These are phyloP conservation scores for Hydrotaea diabolus DNA, from an alignment of 2,888 invertebrate genomes.

Conservation along the genomic window DNA sequence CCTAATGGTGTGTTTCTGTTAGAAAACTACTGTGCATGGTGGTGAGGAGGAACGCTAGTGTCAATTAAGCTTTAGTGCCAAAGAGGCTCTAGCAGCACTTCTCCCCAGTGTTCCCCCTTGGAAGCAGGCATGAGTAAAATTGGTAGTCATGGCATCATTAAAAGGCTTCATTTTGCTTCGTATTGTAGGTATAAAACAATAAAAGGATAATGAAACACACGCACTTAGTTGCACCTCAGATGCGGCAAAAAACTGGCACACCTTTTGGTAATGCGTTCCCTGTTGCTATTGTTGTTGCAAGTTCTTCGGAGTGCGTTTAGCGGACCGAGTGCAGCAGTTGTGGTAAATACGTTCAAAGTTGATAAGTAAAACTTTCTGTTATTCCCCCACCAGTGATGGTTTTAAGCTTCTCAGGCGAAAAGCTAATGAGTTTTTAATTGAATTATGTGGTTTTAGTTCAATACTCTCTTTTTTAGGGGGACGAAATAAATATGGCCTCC, in stretches of 20 bases:
- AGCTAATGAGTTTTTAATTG: slow-evolving; percentile 27
- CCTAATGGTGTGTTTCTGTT: too few species aligned
- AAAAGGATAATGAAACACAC: slow-evolving; percentile 42
- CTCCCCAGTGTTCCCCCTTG: background rate
- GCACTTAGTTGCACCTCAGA: background rate
- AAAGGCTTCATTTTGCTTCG: background rate
- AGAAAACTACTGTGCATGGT: too few species aligned
- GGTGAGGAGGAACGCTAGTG: background rate
- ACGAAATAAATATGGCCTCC: too few species aligned
- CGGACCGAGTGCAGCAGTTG: background rate
- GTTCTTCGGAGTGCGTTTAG: background rate
- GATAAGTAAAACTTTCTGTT: background rate
- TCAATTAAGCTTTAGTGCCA: slow-evolving; percentile 7
- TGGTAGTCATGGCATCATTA: background rate
- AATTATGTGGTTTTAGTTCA: background rate
- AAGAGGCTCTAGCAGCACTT: background rate
- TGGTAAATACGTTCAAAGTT: background rate
- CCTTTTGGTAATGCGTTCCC: background rate
- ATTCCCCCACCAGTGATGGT: background rate
- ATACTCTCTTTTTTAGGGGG: too few species aligned
- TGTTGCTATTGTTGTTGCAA: background rate
- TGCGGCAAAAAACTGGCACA: background rate
- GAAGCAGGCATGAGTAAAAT: background rate
- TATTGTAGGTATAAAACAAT: slow-evolving; percentile 43
- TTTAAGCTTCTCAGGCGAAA: background rate